Evolutionary conservation across 92 coral and sea anemone species (phyloP), one percentile per base, ranked within the genome.

Genomic region (Epizoanthus illoricatus): DNA sequence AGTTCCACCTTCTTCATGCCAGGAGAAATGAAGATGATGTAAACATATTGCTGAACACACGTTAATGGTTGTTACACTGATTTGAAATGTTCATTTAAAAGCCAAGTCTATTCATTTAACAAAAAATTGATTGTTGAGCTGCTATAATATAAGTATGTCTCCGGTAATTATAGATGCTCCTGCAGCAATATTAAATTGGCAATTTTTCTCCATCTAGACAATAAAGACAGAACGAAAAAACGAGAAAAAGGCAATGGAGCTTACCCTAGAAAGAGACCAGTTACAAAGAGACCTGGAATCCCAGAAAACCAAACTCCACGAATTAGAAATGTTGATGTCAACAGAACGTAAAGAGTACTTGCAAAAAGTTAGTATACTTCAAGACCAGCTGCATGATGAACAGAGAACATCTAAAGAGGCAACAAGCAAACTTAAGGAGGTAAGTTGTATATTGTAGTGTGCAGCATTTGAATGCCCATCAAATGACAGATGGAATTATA

Each of bases 311-410:
- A 91, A 86, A 21, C 86, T 90, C 1, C 81, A 91, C 3, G 94
- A 91, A 23, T 78, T 86, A 21, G 91, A 91, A 47, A 80, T 89
- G 9, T 65, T 81, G 67, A 71, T 84, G 21, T 79, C 65, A 2
- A 75, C 79, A 40, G 97, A 93, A 64, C 92, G 90, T 43, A 84
- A 90, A 73, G 83, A 79, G 66, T 85, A 84, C 73, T 56, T 68
- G 87, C 90, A 90, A 28, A 88, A 88, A 74, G 79, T 91, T 23
- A 76, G 79, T n/a, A 11, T 80, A 24, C 74, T 91, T 28, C 97
- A 93, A 65, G 92, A 88, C 4, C 90, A 90, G 70, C 69, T 97
- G 65, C 91, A 79, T 39, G 98, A 94, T 24, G 99, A 94, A 47
- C 93, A 94, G 19, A 74, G 84, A 66, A 56, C 86, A 5, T 71